A percentile compares a stretch with the other conserved stretches of the same genome.
These are phyloP conservation scores for Siniperca scherzeri DNA, from an alignment of 2,797 vertebrate genomes.

Conservation along the genomic window DNA sequence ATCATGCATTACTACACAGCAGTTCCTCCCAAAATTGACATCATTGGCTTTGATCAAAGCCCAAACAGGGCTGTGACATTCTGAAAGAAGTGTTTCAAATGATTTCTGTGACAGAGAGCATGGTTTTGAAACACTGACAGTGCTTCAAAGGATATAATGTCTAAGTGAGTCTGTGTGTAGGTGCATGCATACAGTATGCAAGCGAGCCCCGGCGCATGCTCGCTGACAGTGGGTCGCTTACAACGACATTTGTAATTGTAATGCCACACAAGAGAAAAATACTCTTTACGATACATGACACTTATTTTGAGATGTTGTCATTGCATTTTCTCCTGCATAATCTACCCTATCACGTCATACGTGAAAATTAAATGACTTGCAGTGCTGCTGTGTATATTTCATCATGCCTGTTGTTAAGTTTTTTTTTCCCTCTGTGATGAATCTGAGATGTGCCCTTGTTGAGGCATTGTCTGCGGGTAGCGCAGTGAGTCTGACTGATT, in stretches of 20 bases:
- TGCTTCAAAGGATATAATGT: constrained; percentile 77
- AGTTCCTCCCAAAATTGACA: constrained; percentile 86
- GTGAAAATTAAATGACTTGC: constrained; percentile 75
- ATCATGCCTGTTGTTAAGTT: constrained; percentile 75
- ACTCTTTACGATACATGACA: neutral
- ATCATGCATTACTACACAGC: constrained; percentile 86
- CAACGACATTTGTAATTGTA: constrained; percentile 34
- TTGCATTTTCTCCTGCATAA: constrained; percentile 34
- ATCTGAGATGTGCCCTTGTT: constrained; percentile 83
- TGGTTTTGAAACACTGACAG: constrained; percentile 78
- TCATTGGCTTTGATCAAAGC: constrained; percentile 88
- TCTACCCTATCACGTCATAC: constrained; percentile 31
- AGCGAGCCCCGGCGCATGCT: constrained; percentile 3
- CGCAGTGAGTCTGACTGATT: constrained; percentile 81
- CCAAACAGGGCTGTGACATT: constrained; percentile 81
- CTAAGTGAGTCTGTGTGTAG: constrained; percentile 47
- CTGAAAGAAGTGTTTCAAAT: constrained; percentile 84
- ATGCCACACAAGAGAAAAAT: constrained; percentile 26
- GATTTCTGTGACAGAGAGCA: constrained; percentile 85
- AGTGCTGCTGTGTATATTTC: constrained; percentile 76
- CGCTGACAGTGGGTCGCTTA: constrained; percentile 7
- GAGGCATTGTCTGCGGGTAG: constrained; percentile 79
- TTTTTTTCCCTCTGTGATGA: constrained; percentile 75
- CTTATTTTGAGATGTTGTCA: constrained; percentile 36
- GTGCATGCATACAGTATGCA: constrained; percentile 30